These are phyloP conservation scores for Campopleginae sp. DNA, from an alignment of 2,888 invertebrate species.

Conservation along the genomic window DNA sequence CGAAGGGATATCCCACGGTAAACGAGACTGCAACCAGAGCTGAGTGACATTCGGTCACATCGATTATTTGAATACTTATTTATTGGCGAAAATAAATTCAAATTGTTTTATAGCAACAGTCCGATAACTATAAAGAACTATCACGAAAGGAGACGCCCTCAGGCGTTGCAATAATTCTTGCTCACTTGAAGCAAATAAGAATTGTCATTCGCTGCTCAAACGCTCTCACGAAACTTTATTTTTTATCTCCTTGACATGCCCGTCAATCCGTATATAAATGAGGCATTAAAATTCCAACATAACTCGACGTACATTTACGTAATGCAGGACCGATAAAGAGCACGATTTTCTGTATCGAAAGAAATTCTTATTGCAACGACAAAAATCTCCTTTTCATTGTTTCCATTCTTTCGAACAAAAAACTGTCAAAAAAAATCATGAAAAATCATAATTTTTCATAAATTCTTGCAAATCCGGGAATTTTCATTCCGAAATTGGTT, in stretches of 20 bases:
- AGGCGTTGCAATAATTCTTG: constrained; percentile 55
- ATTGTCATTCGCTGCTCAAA: constrained; percentile 42
- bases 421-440: no score
- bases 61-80: constrained; percentile 6
- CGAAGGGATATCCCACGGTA: constrained; percentile 26
- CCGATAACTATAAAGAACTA: constrained; percentile 10
- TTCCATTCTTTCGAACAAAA: no score
- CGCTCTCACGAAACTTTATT: constrained; percentile 8
- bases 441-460: no score
- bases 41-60: background rate
- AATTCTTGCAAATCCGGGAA: no score
- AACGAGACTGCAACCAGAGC: background rate
- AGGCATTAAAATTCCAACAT: constrained; percentile 29
- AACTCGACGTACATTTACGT: background rate
- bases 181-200: constrained; percentile 27
- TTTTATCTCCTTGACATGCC: background rate
- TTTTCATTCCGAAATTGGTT: no score
- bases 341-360: background rate
- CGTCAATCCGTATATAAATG: constrained; percentile 31
- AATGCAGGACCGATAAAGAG: background rate
- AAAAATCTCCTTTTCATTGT: no score
- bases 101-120: constrained; percentile 37
- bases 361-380: no score
- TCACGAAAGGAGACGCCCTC: constrained; percentile 31
- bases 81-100: constrained; percentile 29